phyloP scores from a whole-genome alignment of 2,113 vertebrate genomes.

The Orthonyx spaldingii region DNA sequence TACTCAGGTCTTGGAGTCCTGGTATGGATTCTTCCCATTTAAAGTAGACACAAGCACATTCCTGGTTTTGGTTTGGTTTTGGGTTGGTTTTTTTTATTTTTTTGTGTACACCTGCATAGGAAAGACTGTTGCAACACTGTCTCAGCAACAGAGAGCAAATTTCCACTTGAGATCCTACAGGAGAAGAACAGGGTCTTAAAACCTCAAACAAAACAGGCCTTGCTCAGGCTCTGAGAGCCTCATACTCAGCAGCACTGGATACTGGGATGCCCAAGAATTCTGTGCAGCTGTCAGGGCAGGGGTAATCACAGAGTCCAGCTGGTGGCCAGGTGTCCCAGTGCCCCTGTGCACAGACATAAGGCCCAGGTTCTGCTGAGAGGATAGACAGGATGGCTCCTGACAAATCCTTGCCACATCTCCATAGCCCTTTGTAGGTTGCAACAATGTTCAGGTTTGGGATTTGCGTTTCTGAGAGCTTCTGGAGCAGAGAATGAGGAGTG shows the following conservation, averaged over 20 bases:
- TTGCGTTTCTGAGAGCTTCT: background rate
- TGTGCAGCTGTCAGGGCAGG: background rate
- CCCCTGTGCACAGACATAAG: background rate
- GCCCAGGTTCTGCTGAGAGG: background rate
- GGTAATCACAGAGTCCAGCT: fast-evolving
- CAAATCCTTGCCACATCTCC: background rate
- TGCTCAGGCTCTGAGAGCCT: background rate
- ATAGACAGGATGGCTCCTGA: background rate
- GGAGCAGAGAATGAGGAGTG: background rate
- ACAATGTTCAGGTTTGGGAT: background rate
- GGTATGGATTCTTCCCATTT: background rate
- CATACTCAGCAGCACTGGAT: background rate
- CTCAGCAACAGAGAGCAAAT: background rate
- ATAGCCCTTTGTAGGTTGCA: background rate
- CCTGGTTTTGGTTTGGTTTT: too few species aligned
- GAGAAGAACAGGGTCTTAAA: background rate
- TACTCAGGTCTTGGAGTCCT: background rate
- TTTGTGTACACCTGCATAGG: background rate
- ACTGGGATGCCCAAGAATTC: background rate
- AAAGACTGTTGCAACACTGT: background rate
- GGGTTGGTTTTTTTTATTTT: too few species aligned
- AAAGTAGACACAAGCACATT: background rate
- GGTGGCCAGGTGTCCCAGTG: too few species aligned
- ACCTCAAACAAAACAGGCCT: background rate
- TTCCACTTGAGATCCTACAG: background rate